phyloP scores from a whole-genome alignment of 1,140 invertebrate species.

The fruit fly (Drosophila melanogaster) region Release_6_plus_ISO1_MT NT_033777.3:6834001-6834500 shows the following conservation, averaged over 20 bases:
- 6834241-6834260: no score
- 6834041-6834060: conserved; percentile 73
- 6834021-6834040: conserved; percentile 8
- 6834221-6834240: no score
- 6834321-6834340: no score
- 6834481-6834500: conserved; percentile 48
- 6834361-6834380: no score
- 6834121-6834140: not conserved
- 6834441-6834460: not conserved
- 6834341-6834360: no score
- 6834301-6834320: no score
- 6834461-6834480: conserved; percentile 21
- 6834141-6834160: not conserved
- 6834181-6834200: not conserved
- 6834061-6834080: conserved; percentile 84
- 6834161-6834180: not conserved
- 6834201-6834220: no score
- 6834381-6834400: no score
- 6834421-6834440: not conserved
- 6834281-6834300: no score
- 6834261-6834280: no score
- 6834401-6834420: no score
- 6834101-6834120: conserved; percentile 40
- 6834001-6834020: conserved; percentile 31
- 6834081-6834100: conserved; percentile 67